Percentiles rank a stretch among this genome's conserved stretches.
These are phyloP conservation scores for Oscheius sp. DNA, from an alignment of 2,888 invertebrate species.

Conservation along the genomic window DNA sequence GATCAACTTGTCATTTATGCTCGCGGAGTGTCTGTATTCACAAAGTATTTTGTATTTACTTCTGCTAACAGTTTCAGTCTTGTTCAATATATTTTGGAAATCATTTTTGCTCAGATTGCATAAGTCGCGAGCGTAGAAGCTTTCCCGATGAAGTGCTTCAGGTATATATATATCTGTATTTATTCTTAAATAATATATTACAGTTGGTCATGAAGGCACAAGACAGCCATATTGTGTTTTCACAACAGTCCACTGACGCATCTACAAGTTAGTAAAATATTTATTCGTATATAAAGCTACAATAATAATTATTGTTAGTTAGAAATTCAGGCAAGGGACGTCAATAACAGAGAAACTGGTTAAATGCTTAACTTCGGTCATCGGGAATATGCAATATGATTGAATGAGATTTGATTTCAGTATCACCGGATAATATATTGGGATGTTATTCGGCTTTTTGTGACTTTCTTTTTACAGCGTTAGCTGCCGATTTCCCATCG, in stretches of 20 bases:
- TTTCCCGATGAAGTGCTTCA: slow-evolving; percentile 54
- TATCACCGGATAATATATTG: not conserved
- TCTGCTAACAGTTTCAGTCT: slow-evolving; percentile 29
- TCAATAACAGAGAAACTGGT: slow-evolving; percentile 11
- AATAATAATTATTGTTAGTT: not conserved
- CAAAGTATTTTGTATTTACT: slow-evolving; percentile 38
- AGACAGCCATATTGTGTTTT: slow-evolving; percentile 7
- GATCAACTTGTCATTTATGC: slow-evolving; percentile 53
- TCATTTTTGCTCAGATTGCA: slow-evolving; percentile 56
- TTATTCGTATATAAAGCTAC: slow-evolving; percentile 21
- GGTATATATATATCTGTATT: slow-evolving; percentile 13
- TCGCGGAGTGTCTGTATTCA: slow-evolving; percentile 52
- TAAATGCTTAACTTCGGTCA: slow-evolving; percentile 13
- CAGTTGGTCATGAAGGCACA: slow-evolving; percentile 35
- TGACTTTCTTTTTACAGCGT: slow-evolving; percentile 42
- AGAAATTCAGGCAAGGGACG: slow-evolving; percentile 20
- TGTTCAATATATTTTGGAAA: slow-evolving; percentile 57
- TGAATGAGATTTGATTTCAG: slow-evolving; percentile 22
- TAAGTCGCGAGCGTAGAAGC: slow-evolving; percentile 50
- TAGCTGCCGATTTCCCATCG: slow-evolving; percentile 38
- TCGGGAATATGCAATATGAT: slow-evolving; percentile 21
- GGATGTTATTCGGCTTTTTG: slow-evolving; percentile 48
- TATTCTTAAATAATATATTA: slow-evolving; percentile 14
- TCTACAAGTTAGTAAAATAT: no score
- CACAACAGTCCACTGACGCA: no score